A percentile compares a stretch with the other conserved stretches of the same genome.
phyloP scores from a whole-genome alignment of 2,797 vertebrate genomes.

The Staurois parvus region DNA sequence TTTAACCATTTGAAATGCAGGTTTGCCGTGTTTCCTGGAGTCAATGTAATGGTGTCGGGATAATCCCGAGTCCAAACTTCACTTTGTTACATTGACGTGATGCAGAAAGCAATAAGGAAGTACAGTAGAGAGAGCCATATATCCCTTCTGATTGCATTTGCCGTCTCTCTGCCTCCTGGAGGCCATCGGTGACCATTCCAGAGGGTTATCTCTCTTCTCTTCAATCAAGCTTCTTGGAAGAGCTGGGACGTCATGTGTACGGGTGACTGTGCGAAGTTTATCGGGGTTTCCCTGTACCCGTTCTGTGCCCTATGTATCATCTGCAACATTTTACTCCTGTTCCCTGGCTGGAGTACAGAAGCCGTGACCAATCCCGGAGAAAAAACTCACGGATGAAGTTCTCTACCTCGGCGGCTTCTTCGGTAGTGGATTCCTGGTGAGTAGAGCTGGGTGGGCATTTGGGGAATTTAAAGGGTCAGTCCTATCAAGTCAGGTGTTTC shows the following conservation, averaged over 20 bases:
- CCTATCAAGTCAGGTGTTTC: too few relatives aligned
- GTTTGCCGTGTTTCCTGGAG: too few relatives aligned
- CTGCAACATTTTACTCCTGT: constrained; percentile 46
- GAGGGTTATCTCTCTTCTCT: background rate
- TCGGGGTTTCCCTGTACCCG: constrained; percentile 41
- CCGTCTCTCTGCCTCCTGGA: background rate
- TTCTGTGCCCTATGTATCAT: constrained; percentile 30
- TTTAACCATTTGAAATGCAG: too few relatives aligned
- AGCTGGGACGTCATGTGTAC: constrained; percentile 29
- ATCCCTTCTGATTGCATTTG: too few relatives aligned
- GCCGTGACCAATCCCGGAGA: constrained; percentile 21
- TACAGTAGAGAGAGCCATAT: background rate
- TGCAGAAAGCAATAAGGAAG: background rate
- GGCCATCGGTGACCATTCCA: background rate
- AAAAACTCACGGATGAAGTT: constrained; percentile 43
- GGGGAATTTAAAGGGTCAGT: too few relatives aligned
- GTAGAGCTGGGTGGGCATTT: background rate
- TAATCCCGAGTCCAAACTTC: constrained; percentile 37
- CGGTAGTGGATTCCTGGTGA: constrained; percentile 50
- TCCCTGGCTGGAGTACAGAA: constrained; percentile 32
- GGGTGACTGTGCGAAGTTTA: constrained; percentile 31
- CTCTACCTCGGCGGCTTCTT: constrained; percentile 44
- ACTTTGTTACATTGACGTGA: background rate
- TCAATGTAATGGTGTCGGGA: too few relatives aligned
- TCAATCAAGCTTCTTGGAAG: background rate